phyloP scores from a whole-genome alignment of 2,113 vertebrate species.

The Gyps fulvus region DNA sequence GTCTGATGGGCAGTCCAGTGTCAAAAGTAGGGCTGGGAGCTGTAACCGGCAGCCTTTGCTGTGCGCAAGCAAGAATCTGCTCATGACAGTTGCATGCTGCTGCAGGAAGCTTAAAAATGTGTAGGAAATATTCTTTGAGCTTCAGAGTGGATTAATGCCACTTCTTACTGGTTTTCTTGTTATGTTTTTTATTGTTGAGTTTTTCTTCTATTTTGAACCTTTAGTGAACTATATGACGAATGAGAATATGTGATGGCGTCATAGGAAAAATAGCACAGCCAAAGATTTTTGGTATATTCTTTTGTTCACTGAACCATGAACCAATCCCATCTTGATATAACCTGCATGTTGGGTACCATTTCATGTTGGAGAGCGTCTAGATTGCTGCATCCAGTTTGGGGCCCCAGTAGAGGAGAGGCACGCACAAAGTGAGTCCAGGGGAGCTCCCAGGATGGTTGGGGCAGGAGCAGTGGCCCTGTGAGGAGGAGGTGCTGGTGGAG shows the following conservation, averaged over 20 bases:
- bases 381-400: not conserved
- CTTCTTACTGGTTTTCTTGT: not conserved
- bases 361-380: not conserved
- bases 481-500: not conserved
- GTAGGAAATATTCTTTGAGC: not conserved
- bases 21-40: not conserved
- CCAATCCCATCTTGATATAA: not conserved
- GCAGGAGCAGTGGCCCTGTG: not conserved
- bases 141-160: not conserved
- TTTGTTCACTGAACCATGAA: not conserved
- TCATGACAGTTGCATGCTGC: not conserved
- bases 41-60: not conserved
- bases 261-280: not conserved
- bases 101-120: not conserved
- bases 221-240: not conserved
- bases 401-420: not conserved
- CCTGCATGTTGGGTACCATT: not conserved
- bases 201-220: not conserved
- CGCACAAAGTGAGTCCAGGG: not conserved
- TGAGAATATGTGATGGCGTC: no score
- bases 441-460: not conserved
- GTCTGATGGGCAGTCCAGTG: not conserved
- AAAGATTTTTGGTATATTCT: not conserved
- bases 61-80: not conserved
- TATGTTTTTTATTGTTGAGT: not conserved